Evolutionary conservation across 2,113 vertebrate genomes (phyloP).

Genomic region (Colossoma macropomum): DNA sequence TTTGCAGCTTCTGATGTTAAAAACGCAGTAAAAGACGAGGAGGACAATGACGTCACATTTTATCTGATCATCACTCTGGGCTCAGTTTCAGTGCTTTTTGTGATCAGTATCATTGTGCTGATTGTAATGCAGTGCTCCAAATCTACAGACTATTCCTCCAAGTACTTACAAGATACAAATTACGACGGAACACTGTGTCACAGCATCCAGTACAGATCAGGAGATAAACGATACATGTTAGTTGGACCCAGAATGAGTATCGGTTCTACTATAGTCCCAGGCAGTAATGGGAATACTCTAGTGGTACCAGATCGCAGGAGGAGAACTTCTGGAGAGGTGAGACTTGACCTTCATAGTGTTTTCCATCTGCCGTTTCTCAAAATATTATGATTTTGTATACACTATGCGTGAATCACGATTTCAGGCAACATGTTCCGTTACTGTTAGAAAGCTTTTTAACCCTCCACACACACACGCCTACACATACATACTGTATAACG

Average conservation of each 20-base stretch:
- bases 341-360: neutral
- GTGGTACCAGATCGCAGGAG: constrained; percentile 30
- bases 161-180: constrained; percentile 51
- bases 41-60: constrained; percentile 33
- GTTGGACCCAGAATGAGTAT: constrained; percentile 56
- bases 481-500: too few species aligned
- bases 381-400: neutral
- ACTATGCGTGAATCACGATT: too few species aligned
- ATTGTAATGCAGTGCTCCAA: constrained; percentile 56
- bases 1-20: constrained; percentile 13
- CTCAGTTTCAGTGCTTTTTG: constrained; percentile 37
- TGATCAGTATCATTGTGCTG: constrained; percentile 55
- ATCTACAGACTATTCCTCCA: constrained; percentile 46
- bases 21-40: constrained; percentile 2
- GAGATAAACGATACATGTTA: constrained; percentile 54
- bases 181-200: constrained; percentile 52
- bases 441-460: too few species aligned
- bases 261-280: constrained; percentile 42
- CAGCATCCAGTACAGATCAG: constrained; percentile 1
- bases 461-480: too few species aligned
- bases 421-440: too few species aligned
- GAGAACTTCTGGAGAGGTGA: constrained; percentile 32
- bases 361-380: neutral
- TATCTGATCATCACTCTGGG: constrained; percentile 58
- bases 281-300: constrained; percentile 50